Conservation (phyloP, 2,797 vertebrate species). For the Tarsius wallacei region DNA sequence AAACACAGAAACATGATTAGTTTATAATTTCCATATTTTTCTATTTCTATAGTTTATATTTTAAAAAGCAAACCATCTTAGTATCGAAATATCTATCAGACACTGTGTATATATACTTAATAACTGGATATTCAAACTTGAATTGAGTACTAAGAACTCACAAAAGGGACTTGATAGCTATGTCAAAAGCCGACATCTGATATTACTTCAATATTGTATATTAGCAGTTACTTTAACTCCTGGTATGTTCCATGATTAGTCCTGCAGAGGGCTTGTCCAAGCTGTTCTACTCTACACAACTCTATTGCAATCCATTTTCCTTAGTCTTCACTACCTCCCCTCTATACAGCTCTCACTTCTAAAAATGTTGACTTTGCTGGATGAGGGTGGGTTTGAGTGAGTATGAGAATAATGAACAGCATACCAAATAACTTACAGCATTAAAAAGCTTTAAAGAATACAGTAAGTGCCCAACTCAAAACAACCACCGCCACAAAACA, state of each 20-base stretch:
- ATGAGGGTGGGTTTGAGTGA: background rate
- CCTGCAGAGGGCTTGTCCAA: background rate
- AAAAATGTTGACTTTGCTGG: background rate
- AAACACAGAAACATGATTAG: constrained; percentile 64
- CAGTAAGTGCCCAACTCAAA: too few relatives aligned
- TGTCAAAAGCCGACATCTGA: background rate
- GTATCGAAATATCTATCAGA: background rate
- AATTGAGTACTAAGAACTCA: constrained; percentile 20
- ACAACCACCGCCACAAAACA: too few relatives aligned
- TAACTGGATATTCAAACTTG: background rate
- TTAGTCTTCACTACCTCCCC: background rate
- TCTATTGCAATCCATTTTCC: background rate
- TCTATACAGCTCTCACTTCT: constrained; percentile 1
- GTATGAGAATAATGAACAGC: background rate
- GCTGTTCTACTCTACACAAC: background rate
- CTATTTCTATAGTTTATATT: background rate
- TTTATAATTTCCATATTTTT: constrained; percentile 12
- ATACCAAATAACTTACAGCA: background rate
- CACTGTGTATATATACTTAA: background rate
- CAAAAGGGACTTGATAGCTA: background rate
- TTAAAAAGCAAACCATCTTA: constrained; percentile 58
- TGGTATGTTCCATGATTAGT: background rate
- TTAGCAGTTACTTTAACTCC: background rate
- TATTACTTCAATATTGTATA: background rate
- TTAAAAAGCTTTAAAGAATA: constrained; percentile 35